phyloP scores from a whole-genome alignment of 2,113 vertebrate genomes.

The Apistogramma diplotaenia region DNA sequence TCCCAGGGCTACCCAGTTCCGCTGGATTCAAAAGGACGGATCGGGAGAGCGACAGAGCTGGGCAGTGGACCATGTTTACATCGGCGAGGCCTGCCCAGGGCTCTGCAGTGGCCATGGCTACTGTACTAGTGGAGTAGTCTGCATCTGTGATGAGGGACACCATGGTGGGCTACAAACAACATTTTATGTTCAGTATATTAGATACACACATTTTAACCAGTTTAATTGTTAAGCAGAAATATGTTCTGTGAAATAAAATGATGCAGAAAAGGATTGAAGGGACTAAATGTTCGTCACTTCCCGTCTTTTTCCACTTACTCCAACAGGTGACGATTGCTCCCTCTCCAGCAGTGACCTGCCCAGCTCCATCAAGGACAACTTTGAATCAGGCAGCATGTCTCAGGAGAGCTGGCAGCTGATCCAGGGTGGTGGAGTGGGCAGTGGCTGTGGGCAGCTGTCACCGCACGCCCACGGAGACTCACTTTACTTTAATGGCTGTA shows the following conservation, averaged over 20 bases:
- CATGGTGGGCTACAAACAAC: conserved; percentile 78
- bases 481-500: conserved; percentile 96
- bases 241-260: not conserved
- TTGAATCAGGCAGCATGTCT: conserved; percentile 91
- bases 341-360: conserved; percentile 88
- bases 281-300: not conserved
- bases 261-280: not conserved
- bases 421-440: conserved; percentile 92
- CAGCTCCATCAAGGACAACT: conserved; percentile 98
- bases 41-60: conserved; percentile 91
- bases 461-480: conserved; percentile 97
- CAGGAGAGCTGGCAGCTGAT: conserved; percentile 95
- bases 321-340: conserved; percentile 89
- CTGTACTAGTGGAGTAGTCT: conserved; percentile 89
- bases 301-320: not conserved
- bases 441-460: conserved; percentile 94
- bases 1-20: conserved; percentile 94
- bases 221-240: not conserved
- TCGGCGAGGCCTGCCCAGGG: conserved; percentile 91
- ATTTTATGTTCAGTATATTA: not conserved
- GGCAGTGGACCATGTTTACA: conserved; percentile 95
- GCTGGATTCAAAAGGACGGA: conserved; percentile 96
- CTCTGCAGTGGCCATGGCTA: conserved; percentile 94
- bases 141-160: conserved; percentile 94
- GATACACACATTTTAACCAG: not conserved